Percentiles rank a stretch among this genome's conserved stretches.
Conservation (phyloP, 2,113 vertebrate species). For the Pluvianellus socialis region DNA sequence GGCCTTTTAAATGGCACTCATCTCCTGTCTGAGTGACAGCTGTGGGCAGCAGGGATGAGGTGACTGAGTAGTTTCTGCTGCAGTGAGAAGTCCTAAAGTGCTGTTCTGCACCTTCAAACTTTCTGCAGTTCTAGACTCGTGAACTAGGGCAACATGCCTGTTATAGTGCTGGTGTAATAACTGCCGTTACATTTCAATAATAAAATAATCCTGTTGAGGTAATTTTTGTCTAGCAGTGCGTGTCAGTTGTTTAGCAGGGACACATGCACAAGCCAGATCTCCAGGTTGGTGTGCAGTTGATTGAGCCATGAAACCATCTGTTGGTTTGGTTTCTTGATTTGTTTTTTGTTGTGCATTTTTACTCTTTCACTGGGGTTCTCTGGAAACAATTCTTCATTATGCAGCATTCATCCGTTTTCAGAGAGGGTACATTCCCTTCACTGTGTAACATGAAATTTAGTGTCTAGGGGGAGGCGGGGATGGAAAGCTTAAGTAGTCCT, state of each 20-base stretch:
- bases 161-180: not conserved
- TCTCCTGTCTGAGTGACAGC: not conserved
- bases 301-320: not conserved
- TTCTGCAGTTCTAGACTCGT: not conserved
- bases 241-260: not conserved
- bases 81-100: not conserved
- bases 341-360: not conserved
- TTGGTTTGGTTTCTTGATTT: not conserved
- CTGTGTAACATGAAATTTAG: not conserved
- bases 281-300: not conserved
- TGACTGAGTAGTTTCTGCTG: not conserved
- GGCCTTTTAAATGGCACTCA: not conserved
- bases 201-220: not conserved
- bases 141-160: not conserved
- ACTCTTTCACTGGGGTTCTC: not conserved
- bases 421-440: not conserved
- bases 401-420: not conserved
- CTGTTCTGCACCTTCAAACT: not conserved
- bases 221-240: not conserved
- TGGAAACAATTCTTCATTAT: not conserved
- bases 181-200: not conserved
- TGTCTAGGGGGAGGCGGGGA: not conserved
- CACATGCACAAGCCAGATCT: not conserved
- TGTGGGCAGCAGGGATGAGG: not conserved
- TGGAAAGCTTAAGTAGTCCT: not conserved